These are phyloP conservation scores for Peromyscus eremicus DNA, from an alignment of 2,797 vertebrate genomes.

Conservation along the genomic window DNA sequence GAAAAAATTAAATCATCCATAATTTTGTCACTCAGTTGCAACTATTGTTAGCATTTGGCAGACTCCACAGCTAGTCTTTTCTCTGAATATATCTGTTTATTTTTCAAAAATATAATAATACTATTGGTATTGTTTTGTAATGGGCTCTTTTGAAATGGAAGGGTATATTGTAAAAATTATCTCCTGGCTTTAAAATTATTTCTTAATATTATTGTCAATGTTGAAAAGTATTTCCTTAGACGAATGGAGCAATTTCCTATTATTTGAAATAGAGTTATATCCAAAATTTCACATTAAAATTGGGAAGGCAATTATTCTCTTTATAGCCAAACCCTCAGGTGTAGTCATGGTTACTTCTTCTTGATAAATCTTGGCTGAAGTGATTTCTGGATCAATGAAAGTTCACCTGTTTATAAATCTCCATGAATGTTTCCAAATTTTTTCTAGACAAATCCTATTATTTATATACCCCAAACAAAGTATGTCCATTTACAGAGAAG, in stretches of 20 bases:
- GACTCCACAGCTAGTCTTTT: not conserved
- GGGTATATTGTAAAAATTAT: slow-evolving; percentile 51
- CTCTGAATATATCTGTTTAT: slow-evolving; percentile 35
- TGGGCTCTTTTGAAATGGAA: slow-evolving; percentile 35
- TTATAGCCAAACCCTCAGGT: slow-evolving; percentile 46
- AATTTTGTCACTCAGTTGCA: slow-evolving; percentile 42
- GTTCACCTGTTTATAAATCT: slow-evolving; percentile 25
- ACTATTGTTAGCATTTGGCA: slow-evolving; percentile 13
- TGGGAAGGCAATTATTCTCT: slow-evolving; percentile 57
- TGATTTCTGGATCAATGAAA: slow-evolving; percentile 67
- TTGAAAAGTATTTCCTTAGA: slow-evolving; percentile 54
- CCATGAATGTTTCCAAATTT: slow-evolving; percentile 48
- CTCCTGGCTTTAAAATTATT: slow-evolving; percentile 61
- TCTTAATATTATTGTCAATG: slow-evolving; percentile 43
- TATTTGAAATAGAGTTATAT: slow-evolving; percentile 33
- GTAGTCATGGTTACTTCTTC: slow-evolving; percentile 50
- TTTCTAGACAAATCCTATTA: slow-evolving; percentile 21
- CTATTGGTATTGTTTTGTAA: slow-evolving; percentile 38
- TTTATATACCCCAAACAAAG: not conserved
- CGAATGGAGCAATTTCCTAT: slow-evolving; percentile 46
- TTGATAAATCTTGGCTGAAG: slow-evolving; percentile 42
- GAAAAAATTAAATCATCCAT: slow-evolving; percentile 26
- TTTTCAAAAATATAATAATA: slow-evolving; percentile 37
- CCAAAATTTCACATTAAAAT: slow-evolving; percentile 55
- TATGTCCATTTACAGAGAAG: not conserved